A percentile compares a stretch with the other conserved stretches of the same genome.
Evolutionary conservation across 2,113 vertebrate species (phyloP).

Genomic region (Gadus macrocephalus): DNA sequence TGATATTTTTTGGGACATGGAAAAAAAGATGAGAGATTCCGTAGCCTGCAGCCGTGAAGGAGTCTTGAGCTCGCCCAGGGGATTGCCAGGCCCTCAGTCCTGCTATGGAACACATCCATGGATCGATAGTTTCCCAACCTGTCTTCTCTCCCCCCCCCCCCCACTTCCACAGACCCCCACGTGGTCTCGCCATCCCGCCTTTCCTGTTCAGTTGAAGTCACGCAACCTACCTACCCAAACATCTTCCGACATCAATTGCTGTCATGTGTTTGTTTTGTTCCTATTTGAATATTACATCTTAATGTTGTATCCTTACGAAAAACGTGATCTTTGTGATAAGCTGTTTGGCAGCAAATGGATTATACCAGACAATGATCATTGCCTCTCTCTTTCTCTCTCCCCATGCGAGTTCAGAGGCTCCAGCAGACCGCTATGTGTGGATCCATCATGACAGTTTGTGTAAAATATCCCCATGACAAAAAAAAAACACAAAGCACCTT

Average conservation of each 20-base stretch:
- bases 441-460: conserved; percentile 52
- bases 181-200: background rate
- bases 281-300: conserved; percentile 61
- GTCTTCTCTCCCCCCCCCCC: too few relatives aligned
- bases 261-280: conserved; percentile 54
- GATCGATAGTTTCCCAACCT: background rate
- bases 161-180: conserved; percentile 1
- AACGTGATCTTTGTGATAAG: conserved; percentile 53
- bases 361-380: conserved; percentile 56
- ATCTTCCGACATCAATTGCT: conserved; percentile 56
- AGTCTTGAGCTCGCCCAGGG: too few relatives aligned
- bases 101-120: too few relatives aligned
- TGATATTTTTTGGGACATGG: conserved; percentile 44
- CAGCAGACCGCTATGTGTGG: conserved; percentile 63
- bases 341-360: conserved; percentile 29
- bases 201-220: background rate
- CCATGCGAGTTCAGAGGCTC: conserved; percentile 51
- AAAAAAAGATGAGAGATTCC: conserved; percentile 22
- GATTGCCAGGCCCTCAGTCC: too few relatives aligned
- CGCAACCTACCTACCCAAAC: conserved; percentile 19
- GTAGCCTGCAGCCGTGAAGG: conserved; percentile 29
- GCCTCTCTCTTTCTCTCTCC: conserved; percentile 48
- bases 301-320: conserved; percentile 55
- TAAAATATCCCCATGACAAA: conserved; percentile 8
- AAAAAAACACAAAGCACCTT: conserved; percentile 54